Evolutionary conservation across 2,888 invertebrate genomes (phyloP).

Genomic region (Drosophila prostipennis): DNA sequence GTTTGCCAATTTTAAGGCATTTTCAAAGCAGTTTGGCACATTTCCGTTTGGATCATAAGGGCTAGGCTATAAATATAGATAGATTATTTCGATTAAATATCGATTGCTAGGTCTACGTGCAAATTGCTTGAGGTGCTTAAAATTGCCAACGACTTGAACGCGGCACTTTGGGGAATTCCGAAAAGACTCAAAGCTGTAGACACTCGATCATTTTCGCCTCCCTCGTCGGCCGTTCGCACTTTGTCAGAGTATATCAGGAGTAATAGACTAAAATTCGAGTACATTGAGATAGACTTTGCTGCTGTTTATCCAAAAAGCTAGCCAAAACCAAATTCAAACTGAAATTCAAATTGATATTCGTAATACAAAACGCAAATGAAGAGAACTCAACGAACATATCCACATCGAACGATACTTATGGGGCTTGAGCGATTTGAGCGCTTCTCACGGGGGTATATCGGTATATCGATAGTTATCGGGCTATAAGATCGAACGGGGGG

Average conservation of each 20-base stretch:
- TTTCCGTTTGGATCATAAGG: neutral
- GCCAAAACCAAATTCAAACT: constrained; percentile 51
- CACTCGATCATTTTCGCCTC: constrained; percentile 3
- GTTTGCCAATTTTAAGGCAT: constrained; percentile 79
- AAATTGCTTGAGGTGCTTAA: constrained; percentile 72
- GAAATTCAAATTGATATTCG: constrained; percentile 29
- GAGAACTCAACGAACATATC: constrained; percentile 36
- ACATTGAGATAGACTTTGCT: constrained; percentile 68
- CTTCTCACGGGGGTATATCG: constrained; percentile 1
- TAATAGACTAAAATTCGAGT: constrained; percentile 84
- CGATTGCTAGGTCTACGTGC: constrained; percentile 31
- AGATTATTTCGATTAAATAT: neutral
- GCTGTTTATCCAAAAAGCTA: constrained; percentile 54
- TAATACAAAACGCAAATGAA: constrained; percentile 35
- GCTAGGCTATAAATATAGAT: neutral
- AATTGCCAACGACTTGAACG: constrained; percentile 80
- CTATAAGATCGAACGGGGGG: constrained; percentile 9
- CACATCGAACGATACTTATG: constrained; percentile 31
- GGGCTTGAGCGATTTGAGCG: constrained; percentile 16
- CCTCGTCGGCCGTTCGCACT: constrained; percentile 67
- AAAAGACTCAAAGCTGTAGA: constrained; percentile 14
- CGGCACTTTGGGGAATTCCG: constrained; percentile 60
- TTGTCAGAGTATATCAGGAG: constrained; percentile 84
- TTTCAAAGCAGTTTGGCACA: constrained; percentile 53
- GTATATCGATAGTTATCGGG: constrained; percentile 6